phyloP scores from a whole-genome alignment of 2,888 invertebrate genomes.

The Tiliacea citrago region DNA sequence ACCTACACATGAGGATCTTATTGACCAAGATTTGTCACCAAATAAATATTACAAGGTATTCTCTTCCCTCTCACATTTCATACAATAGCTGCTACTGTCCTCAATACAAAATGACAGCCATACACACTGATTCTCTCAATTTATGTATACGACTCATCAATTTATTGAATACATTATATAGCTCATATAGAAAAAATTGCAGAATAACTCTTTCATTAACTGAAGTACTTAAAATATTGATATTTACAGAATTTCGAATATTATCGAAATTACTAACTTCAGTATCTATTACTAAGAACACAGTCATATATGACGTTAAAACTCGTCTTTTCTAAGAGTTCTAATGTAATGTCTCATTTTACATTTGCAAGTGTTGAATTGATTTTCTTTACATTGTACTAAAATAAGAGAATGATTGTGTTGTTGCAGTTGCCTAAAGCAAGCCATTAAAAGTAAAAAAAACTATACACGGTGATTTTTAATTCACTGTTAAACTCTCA shows the following conservation, averaged over 20 bases:
- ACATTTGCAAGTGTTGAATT: conserved; percentile 4
- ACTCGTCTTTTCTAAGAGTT: conserved; percentile 8
- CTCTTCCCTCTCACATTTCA: background rate
- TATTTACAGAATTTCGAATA: conserved; percentile 50
- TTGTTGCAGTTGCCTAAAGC: conserved; percentile 4
- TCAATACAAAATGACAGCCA: conserved; percentile 22
- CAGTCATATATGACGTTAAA: conserved; percentile 27
- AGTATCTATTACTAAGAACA: conserved; percentile 44
- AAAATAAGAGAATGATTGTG: conserved; percentile 8
- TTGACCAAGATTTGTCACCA: conserved; percentile 22
- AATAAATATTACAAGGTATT: background rate
- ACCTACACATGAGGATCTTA: background rate
- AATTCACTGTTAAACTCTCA: too few species aligned
- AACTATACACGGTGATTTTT: background rate
- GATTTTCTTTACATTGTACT: conserved; percentile 47
- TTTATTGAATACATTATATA: conserved; percentile 17
- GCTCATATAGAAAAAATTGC: conserved; percentile 37
- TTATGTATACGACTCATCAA: conserved; percentile 26
- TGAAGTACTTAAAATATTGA: conserved; percentile 30
- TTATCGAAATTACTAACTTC: conserved; percentile 27
- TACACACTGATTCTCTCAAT: conserved; percentile 22
- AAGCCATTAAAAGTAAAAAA: background rate
- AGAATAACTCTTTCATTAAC: conserved; percentile 21
- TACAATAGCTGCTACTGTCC: conserved; percentile 47
- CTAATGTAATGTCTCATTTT: conserved; percentile 14